Percentiles rank a stretch among this genome's conserved stretches.
Conservation (phyloP, 2,113 vertebrate species). For the Mirza zaza region DNA sequence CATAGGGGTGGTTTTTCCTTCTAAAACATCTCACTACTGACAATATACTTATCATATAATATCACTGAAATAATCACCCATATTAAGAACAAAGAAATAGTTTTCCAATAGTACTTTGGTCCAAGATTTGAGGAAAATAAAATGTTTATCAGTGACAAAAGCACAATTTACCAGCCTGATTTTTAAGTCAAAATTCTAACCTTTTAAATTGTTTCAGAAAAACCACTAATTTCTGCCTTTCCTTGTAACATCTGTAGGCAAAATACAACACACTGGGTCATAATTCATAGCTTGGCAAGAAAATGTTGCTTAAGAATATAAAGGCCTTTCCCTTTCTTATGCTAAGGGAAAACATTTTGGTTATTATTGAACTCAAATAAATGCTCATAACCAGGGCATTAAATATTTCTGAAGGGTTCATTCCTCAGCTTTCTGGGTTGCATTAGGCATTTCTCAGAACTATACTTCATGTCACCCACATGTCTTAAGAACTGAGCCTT, state of each 20-base stretch:
- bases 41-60: neutral
- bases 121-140: slow-evolving; percentile 51
- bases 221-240: neutral
- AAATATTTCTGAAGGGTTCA: slow-evolving; percentile 67
- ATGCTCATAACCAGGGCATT: slow-evolving; percentile 68
- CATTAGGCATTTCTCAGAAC: slow-evolving; percentile 68
- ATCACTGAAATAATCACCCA: slow-evolving; percentile 25
- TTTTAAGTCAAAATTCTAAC: slow-evolving; percentile 45
- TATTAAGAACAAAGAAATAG: slow-evolving; percentile 37
- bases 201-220: slow-evolving; percentile 39
- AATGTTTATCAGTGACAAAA: slow-evolving; percentile 34
- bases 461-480: slow-evolving; percentile 63
- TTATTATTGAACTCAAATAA: slow-evolving; percentile 68
- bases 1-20: slow-evolving; percentile 5
- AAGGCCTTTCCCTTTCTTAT: neutral
- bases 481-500: slow-evolving; percentile 60
- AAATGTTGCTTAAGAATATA: slow-evolving; percentile 9
- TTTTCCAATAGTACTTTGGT: neutral
- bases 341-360: slow-evolving; percentile 45
- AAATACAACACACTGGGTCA: neutral
- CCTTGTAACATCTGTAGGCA: neutral
- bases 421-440: slow-evolving; percentile 63
- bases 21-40: slow-evolving; percentile 4
- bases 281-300: slow-evolving; percentile 13
- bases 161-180: slow-evolving; percentile 6